Percentiles rank a stretch among this genome's conserved stretches.
Conservation (phyloP, 1,140 invertebrate species). For the Heliconius nattereri region DNA sequence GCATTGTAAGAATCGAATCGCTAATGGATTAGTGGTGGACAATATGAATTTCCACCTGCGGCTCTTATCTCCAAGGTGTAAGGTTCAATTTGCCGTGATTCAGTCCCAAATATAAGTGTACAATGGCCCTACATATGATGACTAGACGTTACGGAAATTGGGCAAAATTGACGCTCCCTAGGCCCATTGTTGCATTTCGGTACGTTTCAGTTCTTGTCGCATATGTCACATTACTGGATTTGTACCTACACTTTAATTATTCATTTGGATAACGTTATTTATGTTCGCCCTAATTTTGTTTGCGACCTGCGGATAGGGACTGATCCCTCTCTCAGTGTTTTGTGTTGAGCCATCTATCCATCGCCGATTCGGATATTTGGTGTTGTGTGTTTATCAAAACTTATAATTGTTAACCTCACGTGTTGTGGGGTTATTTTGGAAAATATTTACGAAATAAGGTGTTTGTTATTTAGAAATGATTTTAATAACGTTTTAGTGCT, state of each 20-base stretch:
- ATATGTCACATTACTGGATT: slow-evolving; percentile 29
- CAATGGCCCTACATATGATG: slow-evolving; percentile 43
- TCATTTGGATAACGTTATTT: slow-evolving; percentile 21
- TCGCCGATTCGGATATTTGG: not conserved
- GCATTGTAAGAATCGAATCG: slow-evolving; percentile 66
- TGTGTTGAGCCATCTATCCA: not conserved
- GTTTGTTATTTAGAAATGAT: no score
- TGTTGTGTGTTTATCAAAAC: not conserved
- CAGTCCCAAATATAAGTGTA: slow-evolving; percentile 20
- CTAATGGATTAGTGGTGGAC: slow-evolving; percentile 74
- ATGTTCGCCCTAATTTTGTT: slow-evolving; percentile 13
- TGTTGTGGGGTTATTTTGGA: not conserved
- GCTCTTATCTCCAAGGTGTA: slow-evolving; percentile 22
- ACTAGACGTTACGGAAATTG: slow-evolving; percentile 57
- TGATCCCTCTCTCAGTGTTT: not conserved
- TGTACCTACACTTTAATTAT: slow-evolving; percentile 33
- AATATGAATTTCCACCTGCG: not conserved
- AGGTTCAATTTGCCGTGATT: slow-evolving; percentile 31
- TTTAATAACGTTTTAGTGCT: not conserved
- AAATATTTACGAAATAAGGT: not conserved
- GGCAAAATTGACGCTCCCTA: slow-evolving; percentile 54
- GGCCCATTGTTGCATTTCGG: slow-evolving; percentile 41
- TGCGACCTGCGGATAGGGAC: not conserved
- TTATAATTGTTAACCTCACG: not conserved
- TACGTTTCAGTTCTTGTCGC: slow-evolving; percentile 41